Conservation (phyloP, 2,113 vertebrate genomes). For the Potamarius usumacintae region DNA sequence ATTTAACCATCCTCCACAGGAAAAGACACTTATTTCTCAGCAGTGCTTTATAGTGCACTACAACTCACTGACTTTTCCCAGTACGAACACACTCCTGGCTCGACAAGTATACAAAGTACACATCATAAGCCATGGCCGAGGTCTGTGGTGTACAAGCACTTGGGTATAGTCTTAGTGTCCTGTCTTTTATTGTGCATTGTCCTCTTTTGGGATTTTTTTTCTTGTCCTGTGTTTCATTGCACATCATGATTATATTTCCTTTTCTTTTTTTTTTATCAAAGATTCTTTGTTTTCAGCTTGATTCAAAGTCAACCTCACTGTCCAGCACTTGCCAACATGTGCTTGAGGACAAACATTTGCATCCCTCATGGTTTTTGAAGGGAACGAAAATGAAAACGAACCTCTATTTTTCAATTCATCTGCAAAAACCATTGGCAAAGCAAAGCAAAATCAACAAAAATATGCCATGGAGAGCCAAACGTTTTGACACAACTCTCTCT, state of each 20-base stretch:
- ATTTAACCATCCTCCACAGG: conserved; percentile 15
- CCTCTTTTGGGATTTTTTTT: not conserved
- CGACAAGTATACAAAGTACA: not conserved
- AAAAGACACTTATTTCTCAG: not conserved
- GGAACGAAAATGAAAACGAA: not conserved
- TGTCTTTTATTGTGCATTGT: conserved; percentile 22
- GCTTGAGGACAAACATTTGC: conserved; percentile 12
- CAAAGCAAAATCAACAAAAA: not conserved
- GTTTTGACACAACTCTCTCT: not conserved
- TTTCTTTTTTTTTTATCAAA: not conserved
- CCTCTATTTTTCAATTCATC: not conserved
- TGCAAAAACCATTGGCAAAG: not conserved
- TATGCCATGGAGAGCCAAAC: not conserved
- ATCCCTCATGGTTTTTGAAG: not conserved
- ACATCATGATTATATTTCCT: conserved; percentile 2
- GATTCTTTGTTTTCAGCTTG: conserved; percentile 13
- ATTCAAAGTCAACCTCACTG: not conserved
- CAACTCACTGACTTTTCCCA: not conserved
- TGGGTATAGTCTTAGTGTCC: not conserved
- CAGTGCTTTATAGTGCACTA: conserved; percentile 1
- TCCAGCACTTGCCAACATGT: not conserved
- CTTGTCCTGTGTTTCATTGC: not conserved
- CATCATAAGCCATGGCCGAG: not conserved
- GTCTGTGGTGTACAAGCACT: not conserved
- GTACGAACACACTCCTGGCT: not conserved